Conservation (phyloP, 2,113 vertebrate species). For the Theristicus caerulescens region DNA sequence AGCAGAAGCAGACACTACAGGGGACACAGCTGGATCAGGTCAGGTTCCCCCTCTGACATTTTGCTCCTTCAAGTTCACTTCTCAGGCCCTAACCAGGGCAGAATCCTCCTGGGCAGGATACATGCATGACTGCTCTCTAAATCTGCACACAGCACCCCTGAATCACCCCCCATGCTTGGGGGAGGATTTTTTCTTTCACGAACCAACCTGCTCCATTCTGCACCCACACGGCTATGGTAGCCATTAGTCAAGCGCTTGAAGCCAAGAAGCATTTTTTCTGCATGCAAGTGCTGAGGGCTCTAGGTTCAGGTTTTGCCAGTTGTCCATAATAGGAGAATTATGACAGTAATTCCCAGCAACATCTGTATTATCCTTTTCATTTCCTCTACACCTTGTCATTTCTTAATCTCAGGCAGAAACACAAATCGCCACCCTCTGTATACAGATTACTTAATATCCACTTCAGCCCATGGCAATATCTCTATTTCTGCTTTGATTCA, state of each 20-base stretch:
- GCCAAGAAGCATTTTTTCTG: neutral
- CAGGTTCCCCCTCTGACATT: neutral
- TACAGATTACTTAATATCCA: neutral
- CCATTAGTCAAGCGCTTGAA: neutral
- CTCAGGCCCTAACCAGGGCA: neutral
- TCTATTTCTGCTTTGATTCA: neutral
- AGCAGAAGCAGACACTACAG: neutral
- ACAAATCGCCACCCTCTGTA: neutral
- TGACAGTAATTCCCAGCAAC: neutral
- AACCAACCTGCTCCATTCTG: neutral
- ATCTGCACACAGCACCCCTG: neutral
- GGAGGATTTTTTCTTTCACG: neutral
- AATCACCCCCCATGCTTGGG: rapidly evolving
- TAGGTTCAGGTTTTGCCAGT: neutral
- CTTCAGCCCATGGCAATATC: neutral
- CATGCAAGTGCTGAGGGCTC: neutral
- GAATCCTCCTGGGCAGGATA: neutral
- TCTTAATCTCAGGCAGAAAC: constrained; percentile 23
- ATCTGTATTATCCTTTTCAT: neutral
- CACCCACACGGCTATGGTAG: rapidly evolving
- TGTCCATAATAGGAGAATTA: neutral
- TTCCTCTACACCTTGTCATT: constrained; percentile 4
- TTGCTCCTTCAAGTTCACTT: neutral
- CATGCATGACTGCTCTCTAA: neutral
- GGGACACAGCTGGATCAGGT: neutral